phyloP scores from a whole-genome alignment of 2,113 vertebrate genomes.

The Muscicapa adusta region DNA sequence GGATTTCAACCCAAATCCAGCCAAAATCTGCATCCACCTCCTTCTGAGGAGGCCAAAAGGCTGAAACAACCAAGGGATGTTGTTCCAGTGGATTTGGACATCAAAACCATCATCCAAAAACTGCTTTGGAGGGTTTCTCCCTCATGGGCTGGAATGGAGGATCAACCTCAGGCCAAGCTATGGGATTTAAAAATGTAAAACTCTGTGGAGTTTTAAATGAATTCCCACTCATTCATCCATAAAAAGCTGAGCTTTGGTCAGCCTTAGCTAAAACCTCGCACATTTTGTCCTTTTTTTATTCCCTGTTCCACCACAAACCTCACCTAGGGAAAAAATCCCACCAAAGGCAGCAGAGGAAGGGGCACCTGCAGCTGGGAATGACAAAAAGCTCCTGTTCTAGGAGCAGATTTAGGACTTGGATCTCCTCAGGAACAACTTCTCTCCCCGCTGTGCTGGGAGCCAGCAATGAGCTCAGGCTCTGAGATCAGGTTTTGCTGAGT shows the following conservation, averaged over 20 bases:
- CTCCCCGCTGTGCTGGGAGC: not conserved
- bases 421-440: not conserved
- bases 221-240: not conserved
- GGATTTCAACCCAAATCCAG: not conserved
- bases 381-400: not conserved
- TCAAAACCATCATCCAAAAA: not conserved
- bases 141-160: not conserved
- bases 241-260: not conserved
- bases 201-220: too few relatives aligned
- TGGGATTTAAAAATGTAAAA: not conserved
- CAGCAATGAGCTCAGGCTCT: conserved; percentile 52
- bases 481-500: conserved; percentile 60
- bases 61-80: not conserved
- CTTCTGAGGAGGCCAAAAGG: not conserved
- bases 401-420: not conserved
- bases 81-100: not conserved
- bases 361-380: conserved; percentile 3
- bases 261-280: not conserved
- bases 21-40: not conserved
- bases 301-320: not conserved
- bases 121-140: not conserved
- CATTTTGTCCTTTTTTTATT: not conserved
- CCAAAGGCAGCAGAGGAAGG: not conserved
- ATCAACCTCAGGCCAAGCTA: not conserved
- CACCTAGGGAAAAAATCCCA: not conserved